A percentile compares a stretch with the other conserved stretches of the same genome.
These are phyloP conservation scores for Drosophila bocki DNA, from an alignment of 1,140 invertebrate genomes.

Conservation along the genomic window DNA sequence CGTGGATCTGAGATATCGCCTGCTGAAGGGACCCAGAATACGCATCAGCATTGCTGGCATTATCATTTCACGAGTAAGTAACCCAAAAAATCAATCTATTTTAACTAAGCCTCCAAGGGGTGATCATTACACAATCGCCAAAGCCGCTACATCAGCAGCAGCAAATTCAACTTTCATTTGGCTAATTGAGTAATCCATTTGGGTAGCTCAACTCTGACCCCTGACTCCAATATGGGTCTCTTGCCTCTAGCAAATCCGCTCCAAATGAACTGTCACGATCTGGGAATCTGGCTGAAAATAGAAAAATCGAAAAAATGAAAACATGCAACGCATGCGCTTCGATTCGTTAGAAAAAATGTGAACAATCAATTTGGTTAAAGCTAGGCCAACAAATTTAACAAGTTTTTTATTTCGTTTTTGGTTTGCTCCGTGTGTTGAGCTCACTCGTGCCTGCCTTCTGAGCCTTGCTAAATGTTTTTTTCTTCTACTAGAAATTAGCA, in stretches of 20 bases:
- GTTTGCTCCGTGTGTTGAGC: neutral
- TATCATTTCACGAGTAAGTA: constrained; percentile 96
- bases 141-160: neutral
- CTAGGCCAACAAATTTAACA: constrained; percentile 73
- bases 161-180: constrained; percentile 40
- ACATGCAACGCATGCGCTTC: constrained; percentile 68
- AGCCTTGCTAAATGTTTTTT: constrained; percentile 42
- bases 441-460: constrained; percentile 40
- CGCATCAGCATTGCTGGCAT: constrained; percentile 97
- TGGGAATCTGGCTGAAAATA: constrained; percentile 43
- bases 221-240: constrained; percentile 26
- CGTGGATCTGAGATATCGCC: constrained; percentile 96
- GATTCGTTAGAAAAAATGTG: constrained; percentile 74
- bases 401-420: constrained; percentile 53
- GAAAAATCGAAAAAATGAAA: constrained; percentile 32
- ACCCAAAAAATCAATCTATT: neutral
- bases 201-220: constrained; percentile 61
- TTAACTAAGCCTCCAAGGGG: neutral
- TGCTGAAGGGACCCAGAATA: constrained; percentile 96
- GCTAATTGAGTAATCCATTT: constrained; percentile 75
- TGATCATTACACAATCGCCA: constrained; percentile 27
- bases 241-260: constrained; percentile 37
- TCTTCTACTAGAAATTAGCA: constrained; percentile 59
- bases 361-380: constrained; percentile 81
- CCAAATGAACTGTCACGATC: constrained; percentile 67